Percentiles rank a stretch among this genome's conserved stretches.
Conservation (phyloP, 2,888 invertebrate species). For the Operophtera brumata region DNA sequence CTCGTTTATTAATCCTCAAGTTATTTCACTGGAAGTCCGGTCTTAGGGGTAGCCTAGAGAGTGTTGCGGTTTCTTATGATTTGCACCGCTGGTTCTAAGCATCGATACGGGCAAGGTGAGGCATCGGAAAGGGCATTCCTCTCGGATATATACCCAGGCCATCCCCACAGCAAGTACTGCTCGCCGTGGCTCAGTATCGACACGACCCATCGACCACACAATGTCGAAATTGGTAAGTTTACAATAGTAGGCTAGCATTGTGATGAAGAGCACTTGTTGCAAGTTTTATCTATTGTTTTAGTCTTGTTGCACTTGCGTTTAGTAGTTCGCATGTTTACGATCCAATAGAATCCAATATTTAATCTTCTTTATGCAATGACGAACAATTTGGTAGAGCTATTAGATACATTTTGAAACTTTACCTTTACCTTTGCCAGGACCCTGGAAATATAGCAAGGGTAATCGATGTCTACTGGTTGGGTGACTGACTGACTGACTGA, state of each 20-base stretch:
- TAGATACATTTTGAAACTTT: no score
- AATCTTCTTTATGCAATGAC: no score
- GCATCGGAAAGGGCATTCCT: conserved; percentile 73
- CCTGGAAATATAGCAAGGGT: no score
- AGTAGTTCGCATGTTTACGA: not conserved
- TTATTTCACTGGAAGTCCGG: no score
- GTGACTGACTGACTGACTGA: no score
- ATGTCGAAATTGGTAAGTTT: conserved; percentile 65
- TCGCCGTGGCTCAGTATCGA: conserved; percentile 50
- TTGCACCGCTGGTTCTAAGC: conserved; percentile 53
- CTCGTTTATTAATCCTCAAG: no score
- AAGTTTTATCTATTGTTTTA: conserved; percentile 8
- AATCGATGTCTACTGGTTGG: no score
- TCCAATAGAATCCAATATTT: no score
- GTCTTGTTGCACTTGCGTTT: conserved; percentile 1
- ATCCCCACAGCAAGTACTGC: conserved; percentile 65
- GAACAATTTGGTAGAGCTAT: no score
- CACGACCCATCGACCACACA: conserved; percentile 43
- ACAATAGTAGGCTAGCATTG: conserved; percentile 12
- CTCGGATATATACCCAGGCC: conserved; percentile 71
- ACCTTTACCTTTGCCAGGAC: no score
- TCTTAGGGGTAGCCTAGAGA: no score
- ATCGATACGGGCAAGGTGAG: conserved; percentile 74
- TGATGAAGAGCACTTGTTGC: conserved; percentile 7
- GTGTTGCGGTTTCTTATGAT: conserved; percentile 34